Percentiles rank a stretch among this genome's conserved stretches.
phyloP scores from a whole-genome alignment of 2,888 invertebrate species.

The Crossocerus cetratus region DNA sequence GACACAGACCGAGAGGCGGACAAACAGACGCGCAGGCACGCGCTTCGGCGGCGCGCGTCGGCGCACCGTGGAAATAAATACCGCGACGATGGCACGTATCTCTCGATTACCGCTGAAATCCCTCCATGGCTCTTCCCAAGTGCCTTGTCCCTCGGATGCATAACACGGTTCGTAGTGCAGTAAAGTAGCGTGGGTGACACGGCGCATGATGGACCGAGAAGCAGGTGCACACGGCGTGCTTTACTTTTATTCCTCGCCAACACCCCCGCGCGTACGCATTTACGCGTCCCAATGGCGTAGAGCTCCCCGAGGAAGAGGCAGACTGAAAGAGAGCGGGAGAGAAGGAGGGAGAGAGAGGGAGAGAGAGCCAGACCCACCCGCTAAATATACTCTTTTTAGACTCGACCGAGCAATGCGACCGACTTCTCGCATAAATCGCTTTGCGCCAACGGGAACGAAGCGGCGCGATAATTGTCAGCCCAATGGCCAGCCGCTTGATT shows the following conservation, averaged over 20 bases:
- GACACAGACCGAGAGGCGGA: not conserved
- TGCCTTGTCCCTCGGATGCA: constrained; percentile 72
- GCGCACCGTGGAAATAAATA: constrained; percentile 56
- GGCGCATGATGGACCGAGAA: constrained; percentile 74
- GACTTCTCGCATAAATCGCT: constrained; percentile 4
- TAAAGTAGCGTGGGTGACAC: constrained; percentile 77
- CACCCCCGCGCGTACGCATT: constrained; percentile 59
- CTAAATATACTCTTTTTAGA: constrained; percentile 5
- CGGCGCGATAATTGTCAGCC: not conserved
- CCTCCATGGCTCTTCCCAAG: constrained; percentile 68
- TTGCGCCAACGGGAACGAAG: not conserved
- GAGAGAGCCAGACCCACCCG: constrained; percentile 12
- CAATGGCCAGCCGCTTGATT: not conserved
- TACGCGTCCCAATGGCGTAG: constrained; percentile 59
- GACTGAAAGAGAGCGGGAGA: too few species aligned
- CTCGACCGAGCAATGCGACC: not conserved
- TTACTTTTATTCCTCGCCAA: constrained; percentile 57
- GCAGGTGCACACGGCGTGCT: constrained; percentile 73
- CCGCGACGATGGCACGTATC: constrained; percentile 64
- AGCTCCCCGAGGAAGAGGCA: constrained; percentile 26
- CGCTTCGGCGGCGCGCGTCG: constrained; percentile 17
- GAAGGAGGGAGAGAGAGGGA: too few species aligned
- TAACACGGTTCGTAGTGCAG: constrained; percentile 75
- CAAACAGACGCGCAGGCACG: constrained; percentile 5
- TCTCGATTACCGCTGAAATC: constrained; percentile 73